Conservation (phyloP, 2,113 vertebrate species). For the Oryzias javanicus region DNA sequence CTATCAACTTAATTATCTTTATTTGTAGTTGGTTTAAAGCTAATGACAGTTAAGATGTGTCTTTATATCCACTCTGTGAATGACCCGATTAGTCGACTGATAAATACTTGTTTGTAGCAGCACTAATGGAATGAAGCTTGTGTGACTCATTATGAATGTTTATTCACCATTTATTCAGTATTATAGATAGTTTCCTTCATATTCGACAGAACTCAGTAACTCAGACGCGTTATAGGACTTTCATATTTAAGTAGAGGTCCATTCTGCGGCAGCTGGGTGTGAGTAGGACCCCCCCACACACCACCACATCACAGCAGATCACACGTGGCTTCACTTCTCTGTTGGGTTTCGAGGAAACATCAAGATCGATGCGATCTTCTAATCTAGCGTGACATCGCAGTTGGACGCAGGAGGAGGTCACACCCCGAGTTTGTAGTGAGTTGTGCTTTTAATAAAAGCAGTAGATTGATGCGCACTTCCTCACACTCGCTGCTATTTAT, state of each 20-base stretch:
- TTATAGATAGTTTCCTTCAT: background rate
- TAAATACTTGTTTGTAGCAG: too few relatives aligned
- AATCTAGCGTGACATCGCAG: constrained; percentile 36
- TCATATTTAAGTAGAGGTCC: constrained; percentile 2
- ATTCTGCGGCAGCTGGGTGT: background rate
- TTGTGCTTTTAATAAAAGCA: constrained; percentile 2
- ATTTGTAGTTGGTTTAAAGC: too few relatives aligned
- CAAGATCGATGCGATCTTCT: constrained; percentile 46
- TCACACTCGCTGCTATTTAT: background rate
- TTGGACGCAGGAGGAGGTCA: constrained; percentile 37
- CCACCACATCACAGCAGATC: constrained; percentile 27
- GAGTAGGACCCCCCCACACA: constrained; percentile 27
- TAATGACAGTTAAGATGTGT: too few relatives aligned
- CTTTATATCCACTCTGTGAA: too few relatives aligned
- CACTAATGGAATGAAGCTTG: too few relatives aligned
- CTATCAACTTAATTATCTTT: too few relatives aligned
- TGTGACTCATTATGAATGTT: too few relatives aligned
- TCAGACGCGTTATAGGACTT: background rate
- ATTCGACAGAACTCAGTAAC: background rate
- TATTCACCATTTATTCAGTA: too few relatives aligned
- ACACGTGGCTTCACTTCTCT: constrained; percentile 21
- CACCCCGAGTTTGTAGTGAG: constrained; percentile 4
- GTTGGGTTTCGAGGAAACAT: constrained; percentile 32
- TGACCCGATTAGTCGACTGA: too few relatives aligned
- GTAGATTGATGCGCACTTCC: background rate